Percentiles rank a stretch among this genome's conserved stretches.
Evolutionary conservation across 1,140 invertebrate genomes (phyloP).

Genomic region (Bombus affinis): DNA sequence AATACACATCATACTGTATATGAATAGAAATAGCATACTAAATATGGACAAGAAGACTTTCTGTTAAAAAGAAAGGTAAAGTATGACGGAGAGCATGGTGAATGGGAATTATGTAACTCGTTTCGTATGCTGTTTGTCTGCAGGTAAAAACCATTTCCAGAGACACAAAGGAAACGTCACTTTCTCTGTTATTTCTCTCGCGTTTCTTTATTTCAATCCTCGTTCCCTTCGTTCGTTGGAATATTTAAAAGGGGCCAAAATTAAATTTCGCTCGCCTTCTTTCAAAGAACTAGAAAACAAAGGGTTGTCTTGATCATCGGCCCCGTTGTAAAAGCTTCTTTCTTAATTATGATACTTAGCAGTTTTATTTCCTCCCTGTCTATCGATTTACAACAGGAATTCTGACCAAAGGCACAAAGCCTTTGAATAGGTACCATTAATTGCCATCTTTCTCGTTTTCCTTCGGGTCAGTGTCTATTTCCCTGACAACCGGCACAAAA

Average conservation of each 20-base stretch:
- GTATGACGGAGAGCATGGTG: not conserved
- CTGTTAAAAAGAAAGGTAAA: not conserved
- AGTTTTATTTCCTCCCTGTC: not conserved
- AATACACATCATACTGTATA: too few relatives aligned
- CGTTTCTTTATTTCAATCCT: not conserved
- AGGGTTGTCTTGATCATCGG: not conserved
- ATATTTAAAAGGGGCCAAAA: slow-evolving; percentile 17
- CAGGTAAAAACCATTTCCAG: not conserved
- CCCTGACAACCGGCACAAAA: not conserved
- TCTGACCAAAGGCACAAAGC: not conserved
- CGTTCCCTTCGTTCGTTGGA: not conserved
- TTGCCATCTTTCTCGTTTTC: not conserved
- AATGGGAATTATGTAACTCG: not conserved
- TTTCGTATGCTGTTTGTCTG: slow-evolving; percentile 17
- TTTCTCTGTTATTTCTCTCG: not conserved
- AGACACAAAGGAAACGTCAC: not conserved
- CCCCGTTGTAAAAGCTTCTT: not conserved
- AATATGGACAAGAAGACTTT: not conserved
- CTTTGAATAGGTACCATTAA: not conserved
- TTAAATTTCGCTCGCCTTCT: not conserved
- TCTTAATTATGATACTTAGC: slow-evolving; percentile 9
- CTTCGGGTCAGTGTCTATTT: not conserved
- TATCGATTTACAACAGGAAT: slow-evolving; percentile 1
- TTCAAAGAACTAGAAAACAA: not conserved
- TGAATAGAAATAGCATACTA: too few relatives aligned